Percentiles rank a stretch among this genome's conserved stretches.
These are phyloP conservation scores for Nansenia antarctica DNA, from an alignment of 2,113 vertebrate genomes.

Conservation along the genomic window DNA sequence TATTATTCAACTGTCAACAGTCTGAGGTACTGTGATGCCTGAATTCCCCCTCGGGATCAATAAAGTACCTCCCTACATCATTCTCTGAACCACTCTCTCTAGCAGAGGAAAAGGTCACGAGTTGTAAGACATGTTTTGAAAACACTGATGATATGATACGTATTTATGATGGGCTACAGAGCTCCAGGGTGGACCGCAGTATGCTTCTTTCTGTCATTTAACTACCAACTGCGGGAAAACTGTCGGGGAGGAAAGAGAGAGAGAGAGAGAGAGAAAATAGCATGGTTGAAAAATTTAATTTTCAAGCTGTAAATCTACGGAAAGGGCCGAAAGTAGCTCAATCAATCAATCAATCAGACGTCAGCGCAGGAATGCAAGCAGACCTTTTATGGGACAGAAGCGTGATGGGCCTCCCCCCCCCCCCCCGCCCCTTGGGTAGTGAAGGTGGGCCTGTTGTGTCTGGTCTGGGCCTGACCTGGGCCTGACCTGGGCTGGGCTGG, in stretches of 20 bases:
- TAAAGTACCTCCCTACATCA: no score
- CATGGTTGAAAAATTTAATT: not conserved
- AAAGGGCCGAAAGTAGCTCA: not conserved
- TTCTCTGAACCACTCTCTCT: not conserved
- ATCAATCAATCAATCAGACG: slow-evolving; percentile 2
- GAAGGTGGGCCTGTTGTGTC: no score
- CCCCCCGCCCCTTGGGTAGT: no score
- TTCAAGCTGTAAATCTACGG: slow-evolving; percentile 16
- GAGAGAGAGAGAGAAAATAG: not conserved
- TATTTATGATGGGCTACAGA: not conserved
- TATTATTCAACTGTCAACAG: no score
- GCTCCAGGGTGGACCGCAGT: not conserved
- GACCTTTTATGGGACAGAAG: not conserved
- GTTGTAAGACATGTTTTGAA: not conserved
- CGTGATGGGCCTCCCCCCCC: slow-evolving; percentile 11
- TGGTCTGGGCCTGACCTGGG: slow-evolving; percentile 1
- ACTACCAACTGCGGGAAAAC: not conserved
- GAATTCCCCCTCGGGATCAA: no score
- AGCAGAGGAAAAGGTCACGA: not conserved
- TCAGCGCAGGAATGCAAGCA: slow-evolving; percentile 26
- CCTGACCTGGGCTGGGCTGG: slow-evolving; percentile 6
- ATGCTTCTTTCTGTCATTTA: not conserved
- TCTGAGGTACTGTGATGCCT: no score
- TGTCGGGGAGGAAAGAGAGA: not conserved
- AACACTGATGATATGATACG: not conserved